phyloP scores from a whole-genome alignment of 2,888 invertebrate genomes.

The Plusia festucae region DNA sequence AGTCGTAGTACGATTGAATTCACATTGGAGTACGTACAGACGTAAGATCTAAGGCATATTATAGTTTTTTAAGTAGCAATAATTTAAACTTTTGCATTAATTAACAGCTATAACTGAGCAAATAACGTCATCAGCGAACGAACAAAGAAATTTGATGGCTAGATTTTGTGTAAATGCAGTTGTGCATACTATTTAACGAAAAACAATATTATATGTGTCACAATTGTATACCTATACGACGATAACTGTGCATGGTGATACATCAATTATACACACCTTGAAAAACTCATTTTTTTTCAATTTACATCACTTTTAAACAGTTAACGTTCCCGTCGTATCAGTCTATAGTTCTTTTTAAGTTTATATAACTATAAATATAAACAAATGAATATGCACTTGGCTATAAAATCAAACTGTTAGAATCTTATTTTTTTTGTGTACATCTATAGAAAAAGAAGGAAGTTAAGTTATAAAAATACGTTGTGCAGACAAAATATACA shows the following conservation, averaged over 20 bases:
- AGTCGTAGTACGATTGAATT: not conserved
- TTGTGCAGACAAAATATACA: not conserved
- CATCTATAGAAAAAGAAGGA: not conserved
- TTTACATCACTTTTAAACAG: not conserved
- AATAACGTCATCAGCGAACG: conserved; percentile 5
- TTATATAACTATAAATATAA: not conserved
- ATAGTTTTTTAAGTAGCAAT: no score
- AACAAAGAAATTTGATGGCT: conserved; percentile 23
- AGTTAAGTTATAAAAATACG: not conserved
- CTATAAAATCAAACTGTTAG: not conserved
- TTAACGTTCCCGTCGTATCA: not conserved
- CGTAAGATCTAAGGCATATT: no score
- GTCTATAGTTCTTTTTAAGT: not conserved
- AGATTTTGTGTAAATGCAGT: conserved; percentile 27
- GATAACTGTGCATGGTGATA: not conserved
- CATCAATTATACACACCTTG: not conserved
- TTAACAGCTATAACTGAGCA: not conserved
- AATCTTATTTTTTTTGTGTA: not conserved
- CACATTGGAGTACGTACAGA: no score
- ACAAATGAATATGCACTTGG: not conserved
- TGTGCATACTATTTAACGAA: conserved; percentile 27
- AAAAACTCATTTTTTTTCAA: not conserved
- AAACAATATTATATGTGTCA: conserved; percentile 20
- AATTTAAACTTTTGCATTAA: not conserved
- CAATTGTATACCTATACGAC: not conserved